A percentile compares a stretch with the other conserved stretches of the same genome.
Evolutionary conservation across 2,888 invertebrate species (phyloP).

Genomic region (Heliconius aoede): DNA sequence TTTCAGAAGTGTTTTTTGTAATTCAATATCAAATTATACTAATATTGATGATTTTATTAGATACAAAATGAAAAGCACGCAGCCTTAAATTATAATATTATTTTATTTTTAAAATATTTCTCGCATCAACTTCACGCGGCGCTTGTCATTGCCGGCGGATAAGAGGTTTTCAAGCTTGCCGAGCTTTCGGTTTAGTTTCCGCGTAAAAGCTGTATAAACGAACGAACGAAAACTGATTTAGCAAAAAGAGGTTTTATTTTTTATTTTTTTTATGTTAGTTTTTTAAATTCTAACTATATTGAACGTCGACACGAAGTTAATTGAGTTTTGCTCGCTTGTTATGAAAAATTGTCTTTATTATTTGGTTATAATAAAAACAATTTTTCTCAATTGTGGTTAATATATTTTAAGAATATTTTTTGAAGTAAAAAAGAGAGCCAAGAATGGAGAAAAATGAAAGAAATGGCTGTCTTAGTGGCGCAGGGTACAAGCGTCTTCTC

Average conservation of each 20-base stretch:
- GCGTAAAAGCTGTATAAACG: conserved; percentile 34
- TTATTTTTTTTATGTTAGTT: conserved; percentile 3
- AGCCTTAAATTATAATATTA: conserved; percentile 7
- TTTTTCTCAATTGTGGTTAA: neutral
- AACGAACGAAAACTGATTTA: conserved; percentile 29
- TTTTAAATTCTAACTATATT: conserved; percentile 5
- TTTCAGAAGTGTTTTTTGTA: no score
- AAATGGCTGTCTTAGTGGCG: no score
- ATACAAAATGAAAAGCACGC: neutral
- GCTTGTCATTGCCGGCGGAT: conserved; percentile 35
- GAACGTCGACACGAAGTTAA: conserved; percentile 13
- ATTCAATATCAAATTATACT: no score
- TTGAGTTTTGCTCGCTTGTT: neutral
- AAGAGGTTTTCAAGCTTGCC: conserved; percentile 27
- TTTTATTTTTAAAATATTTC: conserved; percentile 28
- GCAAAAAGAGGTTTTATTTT: conserved; percentile 26
- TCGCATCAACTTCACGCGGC: conserved; percentile 26
- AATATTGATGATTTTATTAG: no score
- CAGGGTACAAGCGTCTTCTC: no score
- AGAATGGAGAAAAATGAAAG: no score
- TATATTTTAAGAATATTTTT: no score
- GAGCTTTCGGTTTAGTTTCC: conserved; percentile 30
- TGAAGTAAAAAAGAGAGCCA: no score
- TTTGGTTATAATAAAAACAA: neutral
- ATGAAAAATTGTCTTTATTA: neutral